phyloP scores from a whole-genome alignment of 2,113 vertebrate genomes.

The Myotis brandtii region DNA sequence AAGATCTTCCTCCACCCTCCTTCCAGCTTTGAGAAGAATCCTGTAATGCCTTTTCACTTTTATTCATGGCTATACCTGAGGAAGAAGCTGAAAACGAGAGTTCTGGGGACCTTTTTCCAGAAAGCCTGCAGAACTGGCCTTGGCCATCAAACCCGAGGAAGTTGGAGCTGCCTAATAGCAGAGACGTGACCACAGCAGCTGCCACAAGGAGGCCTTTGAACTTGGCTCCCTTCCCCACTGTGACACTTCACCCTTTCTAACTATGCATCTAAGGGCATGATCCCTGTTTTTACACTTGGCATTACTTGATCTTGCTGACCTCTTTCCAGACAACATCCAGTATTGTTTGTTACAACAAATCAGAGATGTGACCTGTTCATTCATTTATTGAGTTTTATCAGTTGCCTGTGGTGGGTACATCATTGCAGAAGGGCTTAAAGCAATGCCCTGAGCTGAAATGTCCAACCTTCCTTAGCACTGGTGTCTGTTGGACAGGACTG shows the following conservation, averaged over 20 bases:
- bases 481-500: neutral
- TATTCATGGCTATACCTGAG: neutral
- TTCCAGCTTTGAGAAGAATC: neutral
- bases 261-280: neutral
- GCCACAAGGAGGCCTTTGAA: neutral
- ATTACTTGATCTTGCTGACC: conserved; percentile 36
- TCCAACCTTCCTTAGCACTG: neutral
- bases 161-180: neutral
- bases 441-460: neutral
- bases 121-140: neutral
- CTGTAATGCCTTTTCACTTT: neutral
- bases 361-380: conserved; percentile 17
- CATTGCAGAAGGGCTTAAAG: neutral
- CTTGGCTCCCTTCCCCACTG: neutral
- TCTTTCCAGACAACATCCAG: conserved; percentile 35
- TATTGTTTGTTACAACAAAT: conserved; percentile 42
- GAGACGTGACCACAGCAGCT: neutral
- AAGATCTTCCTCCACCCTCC: neutral
- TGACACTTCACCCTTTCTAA: neutral
- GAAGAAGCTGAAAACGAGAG: neutral
- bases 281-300: neutral
- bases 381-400: conserved; percentile 43
- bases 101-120: neutral
- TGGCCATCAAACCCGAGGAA: neutral
- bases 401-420: neutral